These are phyloP conservation scores for Craniophora ligustri DNA, from an alignment of 2,888 invertebrate genomes.

Conservation along the genomic window DNA sequence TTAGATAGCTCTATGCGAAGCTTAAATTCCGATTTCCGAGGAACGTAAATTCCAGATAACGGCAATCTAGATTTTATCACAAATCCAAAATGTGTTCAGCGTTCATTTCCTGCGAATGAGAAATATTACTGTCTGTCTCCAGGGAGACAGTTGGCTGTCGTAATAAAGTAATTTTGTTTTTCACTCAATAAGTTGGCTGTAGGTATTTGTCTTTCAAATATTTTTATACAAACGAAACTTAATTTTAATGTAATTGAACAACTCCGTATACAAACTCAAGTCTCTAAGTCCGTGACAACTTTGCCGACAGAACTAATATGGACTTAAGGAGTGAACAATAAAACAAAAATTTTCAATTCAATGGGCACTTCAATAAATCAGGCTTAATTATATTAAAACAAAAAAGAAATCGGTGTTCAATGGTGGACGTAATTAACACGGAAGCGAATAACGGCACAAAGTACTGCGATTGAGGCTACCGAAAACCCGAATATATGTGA, in stretches of 20 bases:
- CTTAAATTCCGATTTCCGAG: conserved; percentile 42
- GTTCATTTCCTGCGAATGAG: conserved; percentile 42
- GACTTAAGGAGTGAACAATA: conserved; percentile 13
- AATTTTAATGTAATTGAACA: conserved; percentile 6
- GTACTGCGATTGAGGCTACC: conserved; percentile 26
- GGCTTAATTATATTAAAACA: conserved; percentile 47
- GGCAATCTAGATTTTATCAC: conserved; percentile 48
- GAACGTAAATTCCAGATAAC: conserved; percentile 44
- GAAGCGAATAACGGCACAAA: conserved; percentile 38
- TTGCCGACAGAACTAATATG: conserved; percentile 9
- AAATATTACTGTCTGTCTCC: conserved; percentile 12
- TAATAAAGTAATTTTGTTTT: conserved; percentile 35
- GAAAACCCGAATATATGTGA: conserved; percentile 33
- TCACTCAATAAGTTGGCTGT: conserved; percentile 21
- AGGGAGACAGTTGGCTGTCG: conserved; percentile 17
- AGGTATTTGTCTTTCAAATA: conserved; percentile 21
- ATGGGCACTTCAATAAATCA: conserved; percentile 38
- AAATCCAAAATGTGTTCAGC: conserved; percentile 41
- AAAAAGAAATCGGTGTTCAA: conserved; percentile 49
- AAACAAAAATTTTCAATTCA: conserved; percentile 30
- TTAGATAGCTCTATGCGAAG: conserved; percentile 29
- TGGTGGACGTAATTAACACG: conserved; percentile 46
- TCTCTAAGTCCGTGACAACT: conserved; percentile 11
- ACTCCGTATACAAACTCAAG: conserved; percentile 8
- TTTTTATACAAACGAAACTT: too few species aligned